These are phyloP conservation scores for Lepas anatifera DNA, from an alignment of 2,888 invertebrate species.

Conservation along the genomic window DNA sequence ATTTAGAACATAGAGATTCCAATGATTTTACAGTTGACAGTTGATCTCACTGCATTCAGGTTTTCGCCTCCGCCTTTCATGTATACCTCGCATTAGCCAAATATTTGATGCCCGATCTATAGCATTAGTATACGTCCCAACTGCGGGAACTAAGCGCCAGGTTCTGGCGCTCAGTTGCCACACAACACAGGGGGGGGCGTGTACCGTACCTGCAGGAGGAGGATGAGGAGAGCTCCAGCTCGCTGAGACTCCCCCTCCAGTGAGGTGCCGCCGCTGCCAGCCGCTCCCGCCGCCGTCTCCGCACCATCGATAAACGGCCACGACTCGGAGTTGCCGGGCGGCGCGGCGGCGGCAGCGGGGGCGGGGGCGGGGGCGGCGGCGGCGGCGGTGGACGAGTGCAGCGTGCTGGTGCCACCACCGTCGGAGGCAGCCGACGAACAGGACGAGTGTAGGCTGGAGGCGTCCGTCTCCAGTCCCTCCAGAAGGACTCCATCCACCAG, in stretches of 20 bases:
- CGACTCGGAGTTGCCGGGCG: neutral
- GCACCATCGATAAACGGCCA: conserved; percentile 5
- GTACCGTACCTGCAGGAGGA: neutral
- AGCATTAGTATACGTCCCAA: too few relatives aligned
- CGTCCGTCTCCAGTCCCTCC: conserved; percentile 7
- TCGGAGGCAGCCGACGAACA: neutral
- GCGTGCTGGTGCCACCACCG: neutral
- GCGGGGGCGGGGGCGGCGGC: neutral
- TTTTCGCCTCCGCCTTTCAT: too few relatives aligned
- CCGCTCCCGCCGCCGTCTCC: neutral
- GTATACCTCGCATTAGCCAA: too few relatives aligned
- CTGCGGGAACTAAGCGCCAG: too few relatives aligned
- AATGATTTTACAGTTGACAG: too few relatives aligned
- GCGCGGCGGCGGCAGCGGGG: neutral
- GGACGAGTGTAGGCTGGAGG: conserved; percentile 4
- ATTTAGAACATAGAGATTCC: too few relatives aligned
- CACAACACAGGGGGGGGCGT: too few relatives aligned
- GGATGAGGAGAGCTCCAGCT: conserved; percentile 1
- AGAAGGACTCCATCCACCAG: conserved; percentile 4
- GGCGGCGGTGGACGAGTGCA: neutral
- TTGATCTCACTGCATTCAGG: too few relatives aligned
- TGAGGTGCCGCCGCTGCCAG: neutral
- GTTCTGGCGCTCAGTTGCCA: too few relatives aligned
- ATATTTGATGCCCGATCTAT: too few relatives aligned
- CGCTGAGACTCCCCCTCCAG: neutral